Percentiles rank a stretch among this genome's conserved stretches.
Evolutionary conservation across 2,888 invertebrate genomes (phyloP).

Genomic region (Scrobipalpa costella): DNA sequence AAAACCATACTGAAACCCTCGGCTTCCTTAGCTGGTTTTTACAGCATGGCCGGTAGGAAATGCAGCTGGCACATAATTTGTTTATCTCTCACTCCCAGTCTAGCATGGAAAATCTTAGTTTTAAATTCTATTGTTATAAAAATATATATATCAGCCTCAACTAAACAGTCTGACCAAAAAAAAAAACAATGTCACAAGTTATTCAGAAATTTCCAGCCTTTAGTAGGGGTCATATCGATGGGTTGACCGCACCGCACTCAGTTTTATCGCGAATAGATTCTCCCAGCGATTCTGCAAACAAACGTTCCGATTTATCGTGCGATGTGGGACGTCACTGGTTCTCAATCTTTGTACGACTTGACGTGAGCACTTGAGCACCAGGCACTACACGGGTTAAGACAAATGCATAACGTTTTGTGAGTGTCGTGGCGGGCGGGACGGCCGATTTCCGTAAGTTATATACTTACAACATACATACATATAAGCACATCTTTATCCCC

Average conservation of each 20-base stretch:
- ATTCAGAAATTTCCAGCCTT: not conserved
- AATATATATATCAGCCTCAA: too few species aligned
- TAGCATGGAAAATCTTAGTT: too few species aligned
- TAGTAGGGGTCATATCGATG: conserved; percentile 21
- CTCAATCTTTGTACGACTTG: conserved; percentile 18
- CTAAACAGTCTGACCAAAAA: too few species aligned
- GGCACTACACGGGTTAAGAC: not conserved
- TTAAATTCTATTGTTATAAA: too few species aligned
- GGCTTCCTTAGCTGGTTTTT: too few species aligned
- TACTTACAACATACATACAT: not conserved
- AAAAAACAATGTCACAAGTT: not conserved
- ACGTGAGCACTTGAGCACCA: conserved; percentile 4
- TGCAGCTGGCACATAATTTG: too few species aligned
- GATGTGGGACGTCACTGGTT: conserved; percentile 23
- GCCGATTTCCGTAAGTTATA: not conserved
- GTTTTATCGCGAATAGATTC: conserved; percentile 38
- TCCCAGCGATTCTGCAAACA: conserved; percentile 43
- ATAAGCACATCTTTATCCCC: not conserved
- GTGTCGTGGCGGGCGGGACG: not conserved
- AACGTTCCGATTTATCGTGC: conserved; percentile 37
- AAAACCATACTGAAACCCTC: too few species aligned
- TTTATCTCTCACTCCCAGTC: too few species aligned
- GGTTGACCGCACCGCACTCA: conserved; percentile 15
- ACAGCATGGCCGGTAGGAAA: too few species aligned
- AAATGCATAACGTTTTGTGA: conserved; percentile 6